phyloP scores from a whole-genome alignment of 2,113 vertebrate genomes.

The Chaetodon auriga region DNA sequence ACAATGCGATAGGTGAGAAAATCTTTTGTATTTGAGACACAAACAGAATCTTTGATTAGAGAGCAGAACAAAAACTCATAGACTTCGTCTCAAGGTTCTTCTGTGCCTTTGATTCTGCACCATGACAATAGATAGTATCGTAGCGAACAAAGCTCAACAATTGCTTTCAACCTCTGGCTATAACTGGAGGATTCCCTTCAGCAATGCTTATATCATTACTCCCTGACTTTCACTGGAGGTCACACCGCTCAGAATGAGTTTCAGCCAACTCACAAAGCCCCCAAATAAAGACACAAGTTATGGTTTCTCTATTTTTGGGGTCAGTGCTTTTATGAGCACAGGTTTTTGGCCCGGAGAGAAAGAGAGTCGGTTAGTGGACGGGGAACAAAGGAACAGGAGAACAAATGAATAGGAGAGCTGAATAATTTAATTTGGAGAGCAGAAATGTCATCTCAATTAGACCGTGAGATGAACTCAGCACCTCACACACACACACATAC shows the following conservation, averaged over 20 bases:
- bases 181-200: constrained; percentile 26
- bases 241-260: constrained; percentile 31
- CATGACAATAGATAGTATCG: constrained; percentile 11
- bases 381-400: constrained; percentile 58
- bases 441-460: constrained; percentile 74
- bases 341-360: constrained; percentile 63
- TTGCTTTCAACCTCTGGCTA: constrained; percentile 37
- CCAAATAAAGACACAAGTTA: constrained; percentile 49
- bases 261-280: constrained; percentile 35
- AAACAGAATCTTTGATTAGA: constrained; percentile 16
- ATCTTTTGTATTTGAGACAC: not conserved
- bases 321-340: constrained; percentile 60
- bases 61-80: rapidly evolving
- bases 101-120: constrained; percentile 4
- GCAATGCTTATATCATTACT: constrained; percentile 17
- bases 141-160: constrained; percentile 5
- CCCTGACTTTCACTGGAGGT: constrained; percentile 52
- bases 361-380: constrained; percentile 43
- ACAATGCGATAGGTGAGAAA: constrained; percentile 4
- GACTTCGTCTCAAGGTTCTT: constrained; percentile 4
- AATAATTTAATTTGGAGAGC: constrained; percentile 75
- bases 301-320: constrained; percentile 63
- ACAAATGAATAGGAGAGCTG: constrained; percentile 69
- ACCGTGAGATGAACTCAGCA: constrained; percentile 54
- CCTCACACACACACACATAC: constrained; percentile 9